These are phyloP conservation scores for Lordiphosa fenestrarum DNA, from an alignment of 2,888 invertebrate genomes.

Conservation along the genomic window DNA sequence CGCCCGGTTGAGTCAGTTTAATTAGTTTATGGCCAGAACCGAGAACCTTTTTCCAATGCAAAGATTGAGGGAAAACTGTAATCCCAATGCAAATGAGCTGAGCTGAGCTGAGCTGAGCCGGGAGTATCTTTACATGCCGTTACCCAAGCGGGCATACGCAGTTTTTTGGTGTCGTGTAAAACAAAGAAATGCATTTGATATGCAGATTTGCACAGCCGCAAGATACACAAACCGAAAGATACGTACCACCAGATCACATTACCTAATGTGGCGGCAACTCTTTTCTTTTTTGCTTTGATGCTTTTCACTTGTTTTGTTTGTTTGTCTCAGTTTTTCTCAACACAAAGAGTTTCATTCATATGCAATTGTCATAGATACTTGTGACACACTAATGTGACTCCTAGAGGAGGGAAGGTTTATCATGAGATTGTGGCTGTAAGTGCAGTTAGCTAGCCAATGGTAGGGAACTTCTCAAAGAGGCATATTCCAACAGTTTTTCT, in stretches of 20 bases:
- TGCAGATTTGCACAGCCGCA: constrained; percentile 56
- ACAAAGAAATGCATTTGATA: constrained; percentile 64
- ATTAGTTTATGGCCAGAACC: constrained; percentile 28
- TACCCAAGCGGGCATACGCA: constrained; percentile 15
- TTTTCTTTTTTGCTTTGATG: constrained; percentile 19
- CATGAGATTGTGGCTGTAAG: constrained; percentile 1
- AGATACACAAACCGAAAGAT: constrained; percentile 31
- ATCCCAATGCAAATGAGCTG: constrained; percentile 33
- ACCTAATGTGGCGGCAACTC: constrained; percentile 60
- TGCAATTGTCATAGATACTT: constrained; percentile 34
- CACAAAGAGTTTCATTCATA: constrained; percentile 34
- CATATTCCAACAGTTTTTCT: background rate
- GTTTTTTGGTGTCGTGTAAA: constrained; percentile 24
- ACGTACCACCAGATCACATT: constrained; percentile 51
- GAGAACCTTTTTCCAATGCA: constrained; percentile 24
- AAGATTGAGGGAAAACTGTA: constrained; percentile 5
- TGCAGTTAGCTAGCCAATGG: constrained; percentile 25
- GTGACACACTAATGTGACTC: constrained; percentile 31
- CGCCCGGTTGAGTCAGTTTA: constrained; percentile 39
- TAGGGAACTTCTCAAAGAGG: constrained; percentile 1
- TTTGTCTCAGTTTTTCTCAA: constrained; percentile 17
- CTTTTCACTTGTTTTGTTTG: constrained; percentile 41
- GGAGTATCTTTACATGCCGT: constrained; percentile 4
- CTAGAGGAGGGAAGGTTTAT: constrained; percentile 3
- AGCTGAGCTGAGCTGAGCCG: background rate